Base-by-base conservation (phyloP, 2,113 vertebrate species). In the Raphicerus campestris region DNA sequence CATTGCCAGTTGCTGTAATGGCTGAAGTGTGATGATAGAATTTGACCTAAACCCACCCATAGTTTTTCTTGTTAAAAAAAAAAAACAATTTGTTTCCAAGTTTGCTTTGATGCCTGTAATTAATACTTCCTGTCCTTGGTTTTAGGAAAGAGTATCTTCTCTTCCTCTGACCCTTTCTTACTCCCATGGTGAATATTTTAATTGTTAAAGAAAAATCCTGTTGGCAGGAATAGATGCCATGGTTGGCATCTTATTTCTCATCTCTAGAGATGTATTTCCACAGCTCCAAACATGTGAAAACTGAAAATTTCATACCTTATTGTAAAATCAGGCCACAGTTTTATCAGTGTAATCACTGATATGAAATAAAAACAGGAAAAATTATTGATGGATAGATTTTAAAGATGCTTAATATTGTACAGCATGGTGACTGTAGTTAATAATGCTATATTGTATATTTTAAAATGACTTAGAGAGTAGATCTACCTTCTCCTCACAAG, bases 51-150 rank as follows among this genome's bases (percentile, higher is more conserved):
- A 75, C 17, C 47, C 45, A 78, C 35, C 17, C 35, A 2, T 49
- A 3, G 17, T 66, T 89, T 91, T 87, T 82, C 95, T 56, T 83
- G 82, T 96, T 84, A 92, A 58, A 42, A 15, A 96, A 87, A 14
- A 96, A 86, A 60, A 45, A 45, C 51, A 56, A 24, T 90, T 39
- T 73, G 22, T 97, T 86, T 96, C 97, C 60, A 73, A 61, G 32
- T 39, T 82, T 55, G 28, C 90, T 87, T 92, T 95, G 13, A 80
- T 5, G 11, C 20, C 60, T 66, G 9, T 95, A 63, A 55, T 85
- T 91, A 93, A 83, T 82, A 55, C 94, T 98, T 96, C 35, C 11
- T 92, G 14, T 9, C 93, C 60, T 94, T 24, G 87, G 93, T 89
- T 94, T 90, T 84, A 87, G 97, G 87, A 84, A 55, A 80, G 89